These are phyloP conservation scores for Enteromius radiatus DNA, from an alignment of 2,797 vertebrate species.

Conservation along the genomic window DNA sequence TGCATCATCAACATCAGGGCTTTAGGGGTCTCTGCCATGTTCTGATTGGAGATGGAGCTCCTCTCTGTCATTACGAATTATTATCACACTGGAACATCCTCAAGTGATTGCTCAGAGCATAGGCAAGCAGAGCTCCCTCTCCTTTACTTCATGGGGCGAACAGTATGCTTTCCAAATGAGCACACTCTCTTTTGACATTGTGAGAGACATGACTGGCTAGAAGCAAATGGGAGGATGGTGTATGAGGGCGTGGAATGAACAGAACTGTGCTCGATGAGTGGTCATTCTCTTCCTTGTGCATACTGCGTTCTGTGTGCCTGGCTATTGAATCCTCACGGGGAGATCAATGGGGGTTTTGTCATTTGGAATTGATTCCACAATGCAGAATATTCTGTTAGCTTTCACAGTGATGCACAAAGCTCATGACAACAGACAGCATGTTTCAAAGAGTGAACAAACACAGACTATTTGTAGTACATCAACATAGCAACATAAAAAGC, in stretches of 20 bases:
- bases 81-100: conserved; percentile 34
- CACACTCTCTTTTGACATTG: conserved; percentile 28
- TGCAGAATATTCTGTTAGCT: not conserved
- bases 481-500: not conserved
- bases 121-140: conserved; percentile 15
- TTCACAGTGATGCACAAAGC: conserved; percentile 4
- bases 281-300: not conserved
- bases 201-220: not conserved
- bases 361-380: not conserved
- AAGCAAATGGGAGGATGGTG: conserved; percentile 6
- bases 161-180: conserved; percentile 17
- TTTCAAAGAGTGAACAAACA: conserved; percentile 1
- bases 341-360: conserved; percentile 15
- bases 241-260: not conserved
- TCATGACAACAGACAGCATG: conserved; percentile 3
- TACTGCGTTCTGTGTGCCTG: not conserved
- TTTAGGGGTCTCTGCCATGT: conserved; percentile 32
- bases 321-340: not conserved
- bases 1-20: conserved; percentile 23
- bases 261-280: not conserved
- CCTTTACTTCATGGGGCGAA: not conserved
- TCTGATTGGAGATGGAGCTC: conserved; percentile 14
- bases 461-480: not conserved
- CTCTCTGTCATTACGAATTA: conserved; percentile 51
- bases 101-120: conserved; percentile 37